These are phyloP conservation scores for Tetrao urogallus DNA, from an alignment of 2,113 vertebrate species.

Conservation along the genomic window DNA sequence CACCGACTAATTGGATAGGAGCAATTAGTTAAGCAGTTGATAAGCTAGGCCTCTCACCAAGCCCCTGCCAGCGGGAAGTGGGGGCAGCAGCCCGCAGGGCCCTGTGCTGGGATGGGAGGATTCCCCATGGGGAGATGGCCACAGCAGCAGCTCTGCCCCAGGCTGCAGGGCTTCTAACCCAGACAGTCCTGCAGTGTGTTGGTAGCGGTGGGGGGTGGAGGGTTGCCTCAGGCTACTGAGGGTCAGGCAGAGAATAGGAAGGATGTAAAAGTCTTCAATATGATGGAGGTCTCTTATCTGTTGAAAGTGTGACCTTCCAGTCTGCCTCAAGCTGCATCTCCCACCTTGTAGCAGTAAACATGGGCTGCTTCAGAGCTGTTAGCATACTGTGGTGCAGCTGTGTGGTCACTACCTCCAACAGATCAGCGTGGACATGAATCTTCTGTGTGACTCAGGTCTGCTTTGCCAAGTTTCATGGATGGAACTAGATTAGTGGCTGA, in stretches of 20 bases:
- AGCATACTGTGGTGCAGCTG: neutral
- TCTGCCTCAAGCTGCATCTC: neutral
- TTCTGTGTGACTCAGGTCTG: neutral
- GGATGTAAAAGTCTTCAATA: neutral
- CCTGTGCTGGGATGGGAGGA: neutral
- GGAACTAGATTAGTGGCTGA: neutral
- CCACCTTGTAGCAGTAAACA: neutral
- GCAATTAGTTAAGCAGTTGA: conserved; percentile 36
- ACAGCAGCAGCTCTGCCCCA: neutral
- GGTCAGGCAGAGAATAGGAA: conserved; percentile 24
- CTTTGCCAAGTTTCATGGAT: neutral
- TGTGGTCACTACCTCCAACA: neutral
- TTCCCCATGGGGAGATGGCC: neutral
- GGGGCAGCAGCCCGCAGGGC: neutral
- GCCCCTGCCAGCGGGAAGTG: neutral
- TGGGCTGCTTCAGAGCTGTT: neutral
- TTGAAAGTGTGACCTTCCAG: neutral
- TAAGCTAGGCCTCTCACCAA: neutral
- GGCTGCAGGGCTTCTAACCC: neutral
- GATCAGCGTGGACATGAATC: neutral
- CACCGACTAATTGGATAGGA: conserved; percentile 40
- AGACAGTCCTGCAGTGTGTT: rapidly evolving
- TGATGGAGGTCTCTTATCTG: neutral
- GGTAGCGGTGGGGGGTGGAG: neutral
- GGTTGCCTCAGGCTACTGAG: neutral